Base-by-base conservation (phyloP, 1,140 invertebrate genomes). In the Spodoptera litura region DNA sequence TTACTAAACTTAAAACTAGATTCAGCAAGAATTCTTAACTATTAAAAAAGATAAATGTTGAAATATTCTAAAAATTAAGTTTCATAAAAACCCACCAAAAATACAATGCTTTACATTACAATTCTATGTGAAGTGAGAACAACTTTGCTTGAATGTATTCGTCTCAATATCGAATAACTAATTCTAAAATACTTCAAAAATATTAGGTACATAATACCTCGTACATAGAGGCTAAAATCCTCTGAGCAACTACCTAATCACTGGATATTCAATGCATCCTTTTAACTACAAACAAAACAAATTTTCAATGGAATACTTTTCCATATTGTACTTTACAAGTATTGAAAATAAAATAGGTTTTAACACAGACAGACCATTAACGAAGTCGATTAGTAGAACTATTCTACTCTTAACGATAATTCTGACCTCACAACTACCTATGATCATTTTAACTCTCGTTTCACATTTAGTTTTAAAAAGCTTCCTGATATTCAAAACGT, bases 391-490 rank as follows among this genome's bases (percentile, higher is more conserved):
- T 62, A 74, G 58, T 38, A 76, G 3, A 75, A 52, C 73, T 35
- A 75, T 62, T 75, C 73, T 35, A 53, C 25, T 10, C 49, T 75
- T 75, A 75, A 64, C 51, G 59, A 75, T 64, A 35, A 49, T 55
- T 64, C 62, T 75, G 73, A 75, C 58, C 49, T 53, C 13, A 13
- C 25, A 58, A 3, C 51, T 20, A 20, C 20, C 20, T 61, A 75
- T 15, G 73, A 53, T 51, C 49, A 27, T 52, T 74, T 62, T 38
- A 75, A 15, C 58, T 35, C 53, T 61, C 38, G 35, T 73, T 58
- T 62, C 31, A n/a, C 59, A 15, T 38, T 66, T 64, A 59, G 38
- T n/a, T 73, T 59, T 44, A 10, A 73, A 73, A 73, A 73, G 56
- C 53, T 38, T 74, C 52, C 44, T 51, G 31, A 56, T 59, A 4